Percentiles rank a stretch among this genome's conserved stretches.
These are phyloP conservation scores for Naja naja DNA, from an alignment of 2,113 vertebrate species.

Conservation along the genomic window DNA sequence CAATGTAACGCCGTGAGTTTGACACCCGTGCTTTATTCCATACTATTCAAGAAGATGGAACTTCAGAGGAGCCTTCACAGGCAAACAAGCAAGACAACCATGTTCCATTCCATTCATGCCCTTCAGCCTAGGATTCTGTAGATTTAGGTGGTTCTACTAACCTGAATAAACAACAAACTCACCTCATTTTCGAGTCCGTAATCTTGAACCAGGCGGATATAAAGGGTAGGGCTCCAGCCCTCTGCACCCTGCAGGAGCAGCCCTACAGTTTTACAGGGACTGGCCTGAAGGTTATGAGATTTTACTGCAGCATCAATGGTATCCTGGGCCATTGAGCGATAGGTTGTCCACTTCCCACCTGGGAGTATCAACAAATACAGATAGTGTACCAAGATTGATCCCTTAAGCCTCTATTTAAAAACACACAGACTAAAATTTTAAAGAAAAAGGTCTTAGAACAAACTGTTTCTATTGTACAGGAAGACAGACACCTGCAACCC, in stretches of 20 bases:
- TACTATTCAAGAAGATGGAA: background rate
- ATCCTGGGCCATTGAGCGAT: conserved; percentile 93
- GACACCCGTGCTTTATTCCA: background rate
- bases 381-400: background rate
- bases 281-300: conserved; percentile 72
- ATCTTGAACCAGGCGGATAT: conserved; percentile 94
- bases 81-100: too few relatives aligned
- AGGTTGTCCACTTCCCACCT: conserved; percentile 99
- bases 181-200: conserved; percentile 96
- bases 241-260: conserved; percentile 87
- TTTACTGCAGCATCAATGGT: conserved; percentile 81
- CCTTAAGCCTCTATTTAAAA: background rate
- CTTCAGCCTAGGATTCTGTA: rapidly evolving
- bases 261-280: conserved; percentile 81
- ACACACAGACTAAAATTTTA: background rate
- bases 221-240: conserved; percentile 91
- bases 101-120: background rate
- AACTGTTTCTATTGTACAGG: background rate
- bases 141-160: background rate
- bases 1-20: too few relatives aligned
- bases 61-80: background rate
- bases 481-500: background rate
- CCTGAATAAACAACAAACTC: background rate
- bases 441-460: background rate
- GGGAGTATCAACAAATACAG: conserved; percentile 14